These are phyloP conservation scores for Stomatorhinus walkeri DNA, from an alignment of 2,797 vertebrate genomes.

Conservation along the genomic window DNA sequence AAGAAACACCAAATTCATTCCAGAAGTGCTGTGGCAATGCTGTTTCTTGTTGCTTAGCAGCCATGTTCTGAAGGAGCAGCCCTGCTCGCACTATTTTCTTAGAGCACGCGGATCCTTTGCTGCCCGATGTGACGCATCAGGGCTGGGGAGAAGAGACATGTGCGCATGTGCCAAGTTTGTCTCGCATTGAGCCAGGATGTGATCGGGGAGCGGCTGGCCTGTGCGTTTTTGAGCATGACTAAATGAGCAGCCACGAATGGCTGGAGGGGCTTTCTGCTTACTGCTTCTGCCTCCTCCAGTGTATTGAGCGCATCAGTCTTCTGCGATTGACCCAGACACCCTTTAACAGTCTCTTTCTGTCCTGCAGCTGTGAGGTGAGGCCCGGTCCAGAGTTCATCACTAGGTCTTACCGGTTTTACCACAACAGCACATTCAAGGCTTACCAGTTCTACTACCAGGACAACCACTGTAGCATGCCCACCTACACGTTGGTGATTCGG, in stretches of 20 bases:
- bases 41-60: not conserved
- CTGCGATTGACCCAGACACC: not conserved
- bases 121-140: not conserved
- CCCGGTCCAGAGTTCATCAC: constrained; percentile 92
- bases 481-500: constrained; percentile 75
- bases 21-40: not conserved
- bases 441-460: constrained; percentile 91
- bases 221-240: not conserved
- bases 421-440: constrained; percentile 87
- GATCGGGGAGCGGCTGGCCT: not conserved
- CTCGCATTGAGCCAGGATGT: not conserved
- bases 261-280: not conserved
- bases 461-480: constrained; percentile 86
- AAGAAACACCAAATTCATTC: not conserved
- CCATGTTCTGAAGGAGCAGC: not conserved
- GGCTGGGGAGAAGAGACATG: not conserved
- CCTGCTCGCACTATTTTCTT: not conserved
- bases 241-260: not conserved
- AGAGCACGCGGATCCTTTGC: not conserved
- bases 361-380: constrained; percentile 84
- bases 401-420: constrained; percentile 83
- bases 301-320: not conserved
- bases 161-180: not conserved
- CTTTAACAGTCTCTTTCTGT: not conserved
- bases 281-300: not conserved